These are phyloP conservation scores for Phoenicopterus ruber DNA, from an alignment of 2,113 vertebrate species.

Conservation along the genomic window DNA sequence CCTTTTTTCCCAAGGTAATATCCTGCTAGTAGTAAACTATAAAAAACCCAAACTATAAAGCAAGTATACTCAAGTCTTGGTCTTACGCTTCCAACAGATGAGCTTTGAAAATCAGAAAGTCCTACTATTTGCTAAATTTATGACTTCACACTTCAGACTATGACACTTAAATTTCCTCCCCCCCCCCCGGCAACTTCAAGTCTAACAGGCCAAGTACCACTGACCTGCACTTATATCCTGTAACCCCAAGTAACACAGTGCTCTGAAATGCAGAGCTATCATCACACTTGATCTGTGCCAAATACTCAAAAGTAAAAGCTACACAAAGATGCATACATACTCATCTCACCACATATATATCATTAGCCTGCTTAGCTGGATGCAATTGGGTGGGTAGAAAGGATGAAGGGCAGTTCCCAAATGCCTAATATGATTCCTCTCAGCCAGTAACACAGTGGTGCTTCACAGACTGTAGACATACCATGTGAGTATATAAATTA, in stretches of 20 bases:
- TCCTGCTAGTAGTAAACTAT: not conserved
- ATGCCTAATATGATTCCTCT: not conserved
- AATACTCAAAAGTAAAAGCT: not conserved
- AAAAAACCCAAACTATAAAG: not conserved
- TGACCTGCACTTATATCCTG: not conserved
- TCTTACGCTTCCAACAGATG: not conserved
- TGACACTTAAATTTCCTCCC: not conserved
- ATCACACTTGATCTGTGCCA: not conserved
- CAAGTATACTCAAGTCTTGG: not conserved
- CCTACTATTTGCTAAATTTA: not conserved
- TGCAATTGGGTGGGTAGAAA: not conserved
- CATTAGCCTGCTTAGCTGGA: not conserved
- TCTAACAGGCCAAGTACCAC: not conserved
- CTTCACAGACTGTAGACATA: not conserved
- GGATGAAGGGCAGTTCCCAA: not conserved
- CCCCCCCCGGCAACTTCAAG: not conserved
- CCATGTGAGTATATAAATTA: not conserved
- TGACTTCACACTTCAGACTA: not conserved
- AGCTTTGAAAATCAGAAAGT: not conserved
- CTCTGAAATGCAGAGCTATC: not conserved
- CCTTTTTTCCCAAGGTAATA: not conserved
- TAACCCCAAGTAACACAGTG: not conserved
- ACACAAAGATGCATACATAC: not conserved
- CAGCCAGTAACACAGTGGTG: not conserved
- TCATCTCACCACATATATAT: rapidly evolving